Percentiles rank a stretch among this genome's conserved stretches.
These are phyloP conservation scores for Gavia stellata DNA, from an alignment of 2,113 vertebrate species.

Conservation along the genomic window DNA sequence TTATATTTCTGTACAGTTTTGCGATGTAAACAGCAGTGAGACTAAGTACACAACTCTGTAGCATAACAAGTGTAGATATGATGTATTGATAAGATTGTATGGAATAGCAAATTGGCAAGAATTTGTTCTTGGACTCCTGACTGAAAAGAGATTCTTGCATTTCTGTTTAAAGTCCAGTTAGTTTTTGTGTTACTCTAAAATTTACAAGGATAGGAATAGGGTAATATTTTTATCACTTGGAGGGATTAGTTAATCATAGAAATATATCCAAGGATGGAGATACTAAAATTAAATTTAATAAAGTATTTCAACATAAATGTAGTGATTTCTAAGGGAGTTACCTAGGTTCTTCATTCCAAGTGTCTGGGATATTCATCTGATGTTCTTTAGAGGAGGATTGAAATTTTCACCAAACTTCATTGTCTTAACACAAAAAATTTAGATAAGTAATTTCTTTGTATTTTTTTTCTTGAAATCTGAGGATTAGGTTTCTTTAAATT, in stretches of 20 bases:
- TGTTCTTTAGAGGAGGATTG: neutral
- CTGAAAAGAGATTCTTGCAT: neutral
- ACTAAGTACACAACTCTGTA: neutral
- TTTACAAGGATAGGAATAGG: neutral
- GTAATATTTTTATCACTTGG: neutral
- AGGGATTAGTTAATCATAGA: neutral
- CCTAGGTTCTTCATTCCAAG: neutral
- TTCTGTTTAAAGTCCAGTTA: neutral
- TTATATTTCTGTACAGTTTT: neutral
- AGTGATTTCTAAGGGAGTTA: neutral
- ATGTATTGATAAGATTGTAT: neutral
- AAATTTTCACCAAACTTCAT: neutral
- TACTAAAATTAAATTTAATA: neutral
- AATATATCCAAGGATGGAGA: neutral
- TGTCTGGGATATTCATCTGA: neutral
- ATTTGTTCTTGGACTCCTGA: neutral
- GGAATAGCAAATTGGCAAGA: neutral
- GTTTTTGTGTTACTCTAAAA: neutral
- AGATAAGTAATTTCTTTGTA: neutral
- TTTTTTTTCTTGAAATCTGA: neutral
- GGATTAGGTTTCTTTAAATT: neutral
- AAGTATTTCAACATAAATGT: neutral
- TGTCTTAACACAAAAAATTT: neutral
- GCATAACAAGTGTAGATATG: accelerated
- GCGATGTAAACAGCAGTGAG: neutral